Evolutionary conservation across 2,113 vertebrate genomes (phyloP).

Genomic region (Glaucidium brasilianum): DNA sequence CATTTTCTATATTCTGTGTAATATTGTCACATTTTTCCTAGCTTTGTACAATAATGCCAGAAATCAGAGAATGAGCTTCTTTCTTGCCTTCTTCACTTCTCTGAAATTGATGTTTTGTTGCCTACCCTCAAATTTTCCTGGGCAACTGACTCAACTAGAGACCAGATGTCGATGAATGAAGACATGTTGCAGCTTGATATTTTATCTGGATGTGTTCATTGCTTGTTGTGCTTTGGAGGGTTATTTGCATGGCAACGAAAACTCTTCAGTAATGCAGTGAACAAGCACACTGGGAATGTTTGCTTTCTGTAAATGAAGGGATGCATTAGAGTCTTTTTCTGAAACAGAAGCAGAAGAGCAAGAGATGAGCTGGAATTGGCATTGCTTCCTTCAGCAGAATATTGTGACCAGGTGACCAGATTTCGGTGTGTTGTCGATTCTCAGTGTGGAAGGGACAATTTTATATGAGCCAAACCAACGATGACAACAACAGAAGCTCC

Average conservation of each 20-base stretch:
- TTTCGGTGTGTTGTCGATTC: conserved; percentile 56
- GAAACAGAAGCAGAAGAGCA: conserved; percentile 41
- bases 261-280: conserved; percentile 1
- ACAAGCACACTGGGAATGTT: neutral
- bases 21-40: neutral
- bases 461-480: neutral
- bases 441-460: neutral
- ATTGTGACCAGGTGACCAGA: conserved; percentile 57
- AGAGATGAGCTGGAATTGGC: conserved; percentile 46
- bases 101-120: neutral
- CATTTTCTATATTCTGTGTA: neutral
- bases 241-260: neutral
- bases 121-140: neutral
- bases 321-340: conserved; percentile 36
- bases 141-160: neutral
- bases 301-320: conserved; percentile 42
- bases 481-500: conserved; percentile 2
- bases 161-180: neutral
- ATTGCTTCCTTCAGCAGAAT: neutral
- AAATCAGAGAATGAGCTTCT: neutral
- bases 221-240: neutral
- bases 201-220: neutral
- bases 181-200: fast-evolving
- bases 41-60: neutral
- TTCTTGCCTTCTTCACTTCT: neutral